These are phyloP conservation scores for Regulus satrapa DNA, from an alignment of 2,113 vertebrate species.

Conservation along the genomic window DNA sequence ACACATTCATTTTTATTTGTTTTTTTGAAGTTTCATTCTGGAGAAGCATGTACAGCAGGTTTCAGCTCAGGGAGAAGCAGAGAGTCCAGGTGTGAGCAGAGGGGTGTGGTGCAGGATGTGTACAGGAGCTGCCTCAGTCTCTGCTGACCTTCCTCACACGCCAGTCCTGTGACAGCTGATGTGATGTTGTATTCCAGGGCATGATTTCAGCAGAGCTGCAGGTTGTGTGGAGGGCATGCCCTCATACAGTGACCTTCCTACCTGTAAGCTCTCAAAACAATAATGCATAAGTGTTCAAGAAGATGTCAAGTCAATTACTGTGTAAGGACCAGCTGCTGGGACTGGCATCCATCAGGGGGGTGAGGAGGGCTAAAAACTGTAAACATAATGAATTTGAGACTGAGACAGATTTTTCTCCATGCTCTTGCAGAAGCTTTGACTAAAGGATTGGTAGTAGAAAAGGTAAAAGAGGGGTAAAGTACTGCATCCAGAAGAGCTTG, in stretches of 20 bases:
- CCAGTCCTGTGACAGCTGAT: neutral
- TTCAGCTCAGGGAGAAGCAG: neutral
- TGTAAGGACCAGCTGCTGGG: neutral
- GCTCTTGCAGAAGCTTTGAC: neutral
- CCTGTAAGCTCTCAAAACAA: neutral
- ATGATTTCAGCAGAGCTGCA: neutral
- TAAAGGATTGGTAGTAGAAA: neutral
- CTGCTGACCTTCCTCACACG: neutral
- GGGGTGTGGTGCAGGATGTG: neutral
- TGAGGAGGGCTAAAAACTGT: neutral
- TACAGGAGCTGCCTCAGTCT: neutral
- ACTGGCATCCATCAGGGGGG: neutral
- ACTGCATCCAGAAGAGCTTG: neutral
- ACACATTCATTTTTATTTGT: neutral
- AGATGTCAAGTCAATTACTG: neutral
- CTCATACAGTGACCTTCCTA: neutral
- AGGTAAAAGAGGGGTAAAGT: neutral
- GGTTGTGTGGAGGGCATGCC: neutral
- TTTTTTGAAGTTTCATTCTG: neutral
- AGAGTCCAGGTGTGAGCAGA: neutral
- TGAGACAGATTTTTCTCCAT: neutral
- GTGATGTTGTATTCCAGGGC: neutral
- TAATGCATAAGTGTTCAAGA: neutral
- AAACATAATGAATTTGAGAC: neutral
- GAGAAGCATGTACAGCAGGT: neutral